Evolutionary conservation across 2,113 vertebrate genomes (phyloP).

Genomic region (Oxygymnocypris stewartii): DNA sequence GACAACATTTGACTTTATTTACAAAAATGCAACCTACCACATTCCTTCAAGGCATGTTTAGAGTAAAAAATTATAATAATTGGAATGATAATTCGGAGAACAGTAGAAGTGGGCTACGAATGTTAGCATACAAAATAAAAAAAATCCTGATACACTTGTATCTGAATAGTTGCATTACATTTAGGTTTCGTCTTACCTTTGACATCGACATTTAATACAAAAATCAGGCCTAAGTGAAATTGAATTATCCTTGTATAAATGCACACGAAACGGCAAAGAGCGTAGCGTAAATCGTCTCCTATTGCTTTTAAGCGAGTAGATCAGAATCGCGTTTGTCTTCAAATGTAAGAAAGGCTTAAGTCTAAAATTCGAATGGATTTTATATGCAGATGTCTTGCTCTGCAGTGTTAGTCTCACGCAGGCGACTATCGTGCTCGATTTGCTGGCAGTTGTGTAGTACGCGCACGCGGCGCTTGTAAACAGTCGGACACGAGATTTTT

Average conservation of each 20-base stretch:
- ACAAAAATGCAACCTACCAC: not conserved
- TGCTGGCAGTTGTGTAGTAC: constrained; percentile 81
- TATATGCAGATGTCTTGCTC: not conserved
- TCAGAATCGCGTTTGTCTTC: constrained; percentile 9
- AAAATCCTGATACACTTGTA: not conserved
- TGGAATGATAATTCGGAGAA: not conserved
- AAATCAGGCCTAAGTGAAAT: constrained; percentile 31
- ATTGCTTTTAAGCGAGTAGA: constrained; percentile 58
- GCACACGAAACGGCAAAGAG: constrained; percentile 40
- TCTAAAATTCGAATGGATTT: constrained; percentile 42
- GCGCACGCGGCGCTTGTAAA: constrained; percentile 93
- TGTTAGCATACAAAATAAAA: not conserved
- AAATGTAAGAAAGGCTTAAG: constrained; percentile 40
- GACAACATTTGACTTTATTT: constrained; percentile 6
- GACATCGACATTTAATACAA: constrained; percentile 18
- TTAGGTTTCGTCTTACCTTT: constrained; percentile 40
- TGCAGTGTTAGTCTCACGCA: constrained; percentile 1
- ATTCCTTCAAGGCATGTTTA: not conserved
- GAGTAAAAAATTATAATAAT: not conserved
- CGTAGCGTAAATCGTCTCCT: constrained; percentile 47
- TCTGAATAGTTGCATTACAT: constrained; percentile 21
- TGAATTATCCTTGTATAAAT: constrained; percentile 13
- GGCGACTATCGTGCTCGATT: constrained; percentile 46
- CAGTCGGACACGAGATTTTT: constrained; percentile 91
- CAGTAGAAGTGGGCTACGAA: not conserved